Base-by-base conservation (phyloP, 1,140 invertebrate genomes). In the Acromyrmex echinatior region DNA sequence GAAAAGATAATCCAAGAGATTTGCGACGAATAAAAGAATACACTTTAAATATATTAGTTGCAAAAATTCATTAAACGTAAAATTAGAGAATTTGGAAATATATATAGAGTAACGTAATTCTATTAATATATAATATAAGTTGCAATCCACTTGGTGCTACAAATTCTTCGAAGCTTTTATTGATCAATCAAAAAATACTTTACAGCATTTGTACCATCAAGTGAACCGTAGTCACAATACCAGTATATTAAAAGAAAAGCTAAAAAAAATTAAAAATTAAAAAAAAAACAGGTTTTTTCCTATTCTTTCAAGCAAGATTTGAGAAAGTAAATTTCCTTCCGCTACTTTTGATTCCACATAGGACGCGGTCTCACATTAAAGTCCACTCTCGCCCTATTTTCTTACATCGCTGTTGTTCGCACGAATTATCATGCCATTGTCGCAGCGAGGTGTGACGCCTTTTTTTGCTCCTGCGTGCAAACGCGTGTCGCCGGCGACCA, bases 401-500 rank as follows among this genome's bases (percentile, higher is more conserved):
- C 68, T 39, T 21, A 21, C 65, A 0, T 58, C 74, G 49, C 78
- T 39, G 25, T 88, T 71, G 51, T 84, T 78, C 86, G 71, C n/a
- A 60, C 80, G 74, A 60, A 21, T 63, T 80, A 66, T 56, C 31
- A 49, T 21, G 12, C 68, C 31, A 87, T 81, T 82, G 87, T 88
- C 68, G 60, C 76, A 35, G n/a, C 35, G 73, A 68, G 49, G n/a
- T 73, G 86, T 58, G 31, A 35, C 58, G 58, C 49, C 66, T 60
- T 73, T 84, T 84, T 82, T 86, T 78, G 66, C 73, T 28, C 45
- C 28, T 35, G 70, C 51, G 71, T 71, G 51, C 45, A 87, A 85
- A 66, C 74, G 76, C 63, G 56, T 87, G 79, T 87, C 74, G 74
- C 58, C 71, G 49, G 49, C 86, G 73, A 90, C 87, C 70, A 74